These are phyloP conservation scores for Apodemia mormo DNA, from an alignment of 2,888 invertebrate genomes.

Conservation along the genomic window DNA sequence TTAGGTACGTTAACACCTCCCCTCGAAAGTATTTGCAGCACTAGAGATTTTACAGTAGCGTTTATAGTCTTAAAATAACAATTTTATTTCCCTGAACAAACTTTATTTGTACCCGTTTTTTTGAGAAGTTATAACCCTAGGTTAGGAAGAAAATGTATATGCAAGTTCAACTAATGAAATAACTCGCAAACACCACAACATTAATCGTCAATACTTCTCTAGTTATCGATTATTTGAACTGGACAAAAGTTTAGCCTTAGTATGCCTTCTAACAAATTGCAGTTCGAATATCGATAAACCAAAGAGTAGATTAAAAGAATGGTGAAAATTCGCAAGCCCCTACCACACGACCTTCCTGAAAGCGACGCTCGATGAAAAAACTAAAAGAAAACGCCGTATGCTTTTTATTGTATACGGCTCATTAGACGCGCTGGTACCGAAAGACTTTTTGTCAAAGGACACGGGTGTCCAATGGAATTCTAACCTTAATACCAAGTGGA, in stretches of 20 bases:
- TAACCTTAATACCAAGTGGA: conserved; percentile 33
- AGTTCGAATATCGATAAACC: conserved; percentile 13
- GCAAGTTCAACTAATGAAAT: not conserved
- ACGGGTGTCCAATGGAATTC: conserved; percentile 31
- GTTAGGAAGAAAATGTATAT: not conserved
- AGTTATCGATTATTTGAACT: not conserved
- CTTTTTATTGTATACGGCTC: conserved; percentile 59
- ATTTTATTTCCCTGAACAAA: too few relatives aligned
- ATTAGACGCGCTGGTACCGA: conserved; percentile 52
- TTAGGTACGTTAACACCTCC: too few relatives aligned
- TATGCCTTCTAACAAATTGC: conserved; percentile 3
- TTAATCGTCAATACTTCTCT: not conserved
- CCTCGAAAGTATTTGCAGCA: too few relatives aligned
- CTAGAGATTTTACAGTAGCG: too few relatives aligned
- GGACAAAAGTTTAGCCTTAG: not conserved
- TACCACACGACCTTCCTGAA: conserved; percentile 39
- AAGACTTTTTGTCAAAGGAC: conserved; percentile 55
- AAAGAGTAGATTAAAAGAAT: conserved; percentile 9
- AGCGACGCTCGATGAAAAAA: conserved; percentile 38
- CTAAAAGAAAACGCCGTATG: conserved; percentile 46
- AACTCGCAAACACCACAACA: not conserved
- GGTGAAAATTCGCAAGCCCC: conserved; percentile 7
- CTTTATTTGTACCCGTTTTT: too few relatives aligned
- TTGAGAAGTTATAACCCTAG: not conserved
- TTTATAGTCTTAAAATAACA: too few relatives aligned